A percentile compares a stretch with the other conserved stretches of the same genome.
Conservation (phyloP, 2,888 invertebrate genomes). For the Catocala nupta region DNA sequence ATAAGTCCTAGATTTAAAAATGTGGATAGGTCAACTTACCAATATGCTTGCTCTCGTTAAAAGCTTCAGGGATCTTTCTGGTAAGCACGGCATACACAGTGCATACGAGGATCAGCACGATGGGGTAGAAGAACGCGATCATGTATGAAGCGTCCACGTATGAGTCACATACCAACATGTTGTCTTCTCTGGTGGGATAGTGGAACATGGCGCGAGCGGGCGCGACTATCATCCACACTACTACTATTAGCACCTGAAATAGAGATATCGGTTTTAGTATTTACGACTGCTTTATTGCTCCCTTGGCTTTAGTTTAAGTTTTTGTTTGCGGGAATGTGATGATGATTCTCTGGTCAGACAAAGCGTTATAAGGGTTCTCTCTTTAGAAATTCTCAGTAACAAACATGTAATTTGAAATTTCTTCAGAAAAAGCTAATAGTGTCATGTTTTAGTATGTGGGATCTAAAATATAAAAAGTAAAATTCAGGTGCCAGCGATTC, state of each 20-base stretch:
- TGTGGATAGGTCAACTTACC: slow-evolving; percentile 86
- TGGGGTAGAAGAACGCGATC: slow-evolving; percentile 97
- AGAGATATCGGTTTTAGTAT: not conserved
- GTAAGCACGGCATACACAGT: slow-evolving; percentile 98
- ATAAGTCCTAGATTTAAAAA: not conserved
- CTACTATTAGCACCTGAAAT: slow-evolving; percentile 93
- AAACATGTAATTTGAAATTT: no score
- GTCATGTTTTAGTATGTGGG: no score
- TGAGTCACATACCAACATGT: slow-evolving; percentile 96
- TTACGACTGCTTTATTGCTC: no score
- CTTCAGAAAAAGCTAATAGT: no score
- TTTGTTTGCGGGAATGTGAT: no score
- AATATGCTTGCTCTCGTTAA: slow-evolving; percentile 99
- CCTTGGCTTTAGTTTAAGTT: no score
- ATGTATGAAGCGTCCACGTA: slow-evolving; percentile 97
- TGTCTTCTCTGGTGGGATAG: slow-evolving; percentile 96
- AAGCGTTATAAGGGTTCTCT: no score
- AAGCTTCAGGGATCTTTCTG: slow-evolving; percentile 98
- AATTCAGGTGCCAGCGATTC: no score
- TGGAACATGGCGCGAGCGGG: slow-evolving; percentile 96
- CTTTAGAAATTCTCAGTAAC: no score
- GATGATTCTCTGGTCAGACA: no score
- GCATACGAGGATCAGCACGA: slow-evolving; percentile 95
- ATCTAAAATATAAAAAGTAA: no score
- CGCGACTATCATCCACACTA: slow-evolving; percentile 96